Evolutionary conservation across 2,113 vertebrate species (phyloP).

Genomic region (human): GRCh38 chr11:100397001-100397500

Average conservation of each 20-base stretch:
- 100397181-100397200: slow-evolving; percentile 53
- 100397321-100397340: slow-evolving; percentile 34
- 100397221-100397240: slow-evolving; percentile 52
- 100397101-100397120: neutral
- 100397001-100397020: slow-evolving; percentile 13
- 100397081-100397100: slow-evolving; percentile 7
- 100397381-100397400: neutral
- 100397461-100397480: slow-evolving; percentile 68
- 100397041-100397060: slow-evolving; percentile 41
- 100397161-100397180: neutral
- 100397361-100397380: slow-evolving; percentile 48
- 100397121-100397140: neutral
- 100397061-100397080: neutral
- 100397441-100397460: slow-evolving; percentile 37
- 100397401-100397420: neutral
- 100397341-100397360: slow-evolving; percentile 66
- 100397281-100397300: slow-evolving; percentile 65
- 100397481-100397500: slow-evolving; percentile 59
- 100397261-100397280: slow-evolving; percentile 63
- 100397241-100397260: slow-evolving; percentile 67
- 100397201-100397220: slow-evolving; percentile 17
- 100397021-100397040: slow-evolving; percentile 49
- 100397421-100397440: neutral
- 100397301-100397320: slow-evolving; percentile 7
- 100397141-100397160: neutral